Conservation (phyloP, 2,113 vertebrate genomes). For the Ammospiza caudacuta region DNA sequence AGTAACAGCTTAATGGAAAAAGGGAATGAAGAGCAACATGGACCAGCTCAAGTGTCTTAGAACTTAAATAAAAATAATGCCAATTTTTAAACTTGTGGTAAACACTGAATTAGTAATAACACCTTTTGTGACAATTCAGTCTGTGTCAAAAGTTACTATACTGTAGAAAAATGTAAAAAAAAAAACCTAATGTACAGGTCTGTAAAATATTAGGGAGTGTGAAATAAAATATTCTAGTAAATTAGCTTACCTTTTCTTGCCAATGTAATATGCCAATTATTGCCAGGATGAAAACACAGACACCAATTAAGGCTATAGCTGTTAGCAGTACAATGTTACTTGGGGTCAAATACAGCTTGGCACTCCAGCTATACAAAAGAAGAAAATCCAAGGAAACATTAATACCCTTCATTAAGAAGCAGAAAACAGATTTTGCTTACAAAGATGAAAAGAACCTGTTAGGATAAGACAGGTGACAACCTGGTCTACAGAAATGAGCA, state of each 20-base stretch:
- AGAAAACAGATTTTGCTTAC: background rate
- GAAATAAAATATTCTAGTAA: background rate
- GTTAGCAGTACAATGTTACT: conserved; percentile 97
- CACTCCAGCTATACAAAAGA: conserved; percentile 87
- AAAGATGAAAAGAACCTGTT: background rate
- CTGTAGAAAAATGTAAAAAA: background rate
- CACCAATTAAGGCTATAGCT: conserved; percentile 93
- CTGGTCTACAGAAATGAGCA: background rate
- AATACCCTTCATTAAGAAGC: background rate
- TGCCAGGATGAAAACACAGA: conserved; percentile 94
- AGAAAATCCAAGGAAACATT: conserved; percentile 29
- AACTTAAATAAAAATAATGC: conserved; percentile 16
- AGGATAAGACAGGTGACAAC: background rate
- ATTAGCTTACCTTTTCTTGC: conserved; percentile 94
- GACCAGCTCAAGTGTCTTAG: background rate
- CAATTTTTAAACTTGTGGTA: background rate
- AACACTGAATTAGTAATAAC: conserved; percentile 5
- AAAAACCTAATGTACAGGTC: background rate
- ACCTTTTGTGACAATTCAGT: background rate
- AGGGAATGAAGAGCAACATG: background rate
- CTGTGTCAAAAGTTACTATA: background rate
- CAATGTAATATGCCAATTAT: conserved; percentile 97
- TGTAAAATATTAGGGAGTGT: background rate
- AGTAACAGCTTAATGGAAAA: background rate
- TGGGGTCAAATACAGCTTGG: conserved; percentile 95